phyloP scores from a whole-genome alignment of 2,797 vertebrate genomes.

The Carduelis carduelis region DNA sequence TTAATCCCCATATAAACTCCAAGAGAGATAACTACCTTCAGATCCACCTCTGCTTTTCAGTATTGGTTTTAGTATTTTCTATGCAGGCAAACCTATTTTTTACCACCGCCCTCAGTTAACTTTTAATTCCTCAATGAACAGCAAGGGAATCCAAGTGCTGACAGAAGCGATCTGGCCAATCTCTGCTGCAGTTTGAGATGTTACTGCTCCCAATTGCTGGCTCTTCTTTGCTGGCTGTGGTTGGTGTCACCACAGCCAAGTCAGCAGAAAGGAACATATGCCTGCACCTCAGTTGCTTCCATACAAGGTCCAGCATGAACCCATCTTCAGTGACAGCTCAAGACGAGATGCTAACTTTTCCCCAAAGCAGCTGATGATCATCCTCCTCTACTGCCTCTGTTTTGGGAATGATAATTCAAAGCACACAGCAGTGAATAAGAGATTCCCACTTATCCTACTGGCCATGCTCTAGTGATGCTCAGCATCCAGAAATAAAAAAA shows the following conservation, averaged over 20 bases:
- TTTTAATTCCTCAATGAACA: constrained; percentile 58
- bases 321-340: background rate
- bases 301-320: constrained; percentile 11
- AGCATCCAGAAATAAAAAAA: constrained; percentile 4
- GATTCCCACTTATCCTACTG: constrained; percentile 2
- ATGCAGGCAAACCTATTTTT: constrained; percentile 50
- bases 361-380: background rate
- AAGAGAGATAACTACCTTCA: constrained; percentile 17
- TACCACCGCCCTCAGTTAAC: constrained; percentile 44
- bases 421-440: background rate
- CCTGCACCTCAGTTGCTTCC: constrained; percentile 30
- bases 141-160: constrained; percentile 49
- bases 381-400: background rate
- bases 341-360: background rate
- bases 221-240: constrained; percentile 45
- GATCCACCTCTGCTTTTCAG: constrained; percentile 49
- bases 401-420: background rate
- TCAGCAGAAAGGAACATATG: constrained; percentile 59
- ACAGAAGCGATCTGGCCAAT: constrained; percentile 51
- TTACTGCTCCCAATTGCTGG: constrained; percentile 53
- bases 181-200: constrained; percentile 52
- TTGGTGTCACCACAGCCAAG: constrained; percentile 25
- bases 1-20: constrained; percentile 11
- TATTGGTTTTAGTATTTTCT: background rate
- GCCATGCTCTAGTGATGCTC: background rate